Evolutionary conservation across 2,113 vertebrate species (phyloP), one percentile per base, ranked within the genome.

Genomic region (Ia io): DNA sequence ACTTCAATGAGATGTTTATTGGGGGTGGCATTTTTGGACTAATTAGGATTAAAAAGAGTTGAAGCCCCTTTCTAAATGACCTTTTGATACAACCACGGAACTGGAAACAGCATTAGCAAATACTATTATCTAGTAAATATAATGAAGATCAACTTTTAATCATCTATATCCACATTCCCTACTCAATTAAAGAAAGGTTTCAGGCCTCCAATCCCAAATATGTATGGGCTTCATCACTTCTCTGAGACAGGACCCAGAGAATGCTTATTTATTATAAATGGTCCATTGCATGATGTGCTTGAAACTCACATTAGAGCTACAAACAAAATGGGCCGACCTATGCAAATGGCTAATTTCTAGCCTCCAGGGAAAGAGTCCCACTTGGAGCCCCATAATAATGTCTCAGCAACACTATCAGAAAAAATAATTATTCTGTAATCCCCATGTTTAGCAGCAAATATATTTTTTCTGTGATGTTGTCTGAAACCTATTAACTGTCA

Each of bases 401-500:
- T 80, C 51, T 88, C 42, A 76, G 71, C 25, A 87, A 76, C 30
- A 40, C 42, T 49, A 61, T 47, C 17, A 84, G 5, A 83, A 88
- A 37, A 37, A 94, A 74, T 47, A 73, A 79, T 77, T 84, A 73
- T 59, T 85, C 78, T 77, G 13, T n/a, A 93, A 88, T 59, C 67
- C n/a, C 56, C 44, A 37, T 73, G 42, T 78, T 92, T 91, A 91
- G 88, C 44, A 91, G n/a, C 10, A 73, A 86, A 42, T 65, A 70
- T 1, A 4, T 56, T 63, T 76, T 78, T 90, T 67, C 56, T 69
- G 89, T 85, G 42, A 65, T 44, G 37, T 5, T 87, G 11, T 78
- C 87, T 82, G 42, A 95, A 93, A 89, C 69, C 47, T 90, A 84
- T 77, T 96, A 91, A 44, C 74, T 77, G 47, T 73, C 73, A 80